Evolutionary conservation across 2,888 invertebrate species (phyloP).

Genomic region (Dastarcus helophoroides): DNA sequence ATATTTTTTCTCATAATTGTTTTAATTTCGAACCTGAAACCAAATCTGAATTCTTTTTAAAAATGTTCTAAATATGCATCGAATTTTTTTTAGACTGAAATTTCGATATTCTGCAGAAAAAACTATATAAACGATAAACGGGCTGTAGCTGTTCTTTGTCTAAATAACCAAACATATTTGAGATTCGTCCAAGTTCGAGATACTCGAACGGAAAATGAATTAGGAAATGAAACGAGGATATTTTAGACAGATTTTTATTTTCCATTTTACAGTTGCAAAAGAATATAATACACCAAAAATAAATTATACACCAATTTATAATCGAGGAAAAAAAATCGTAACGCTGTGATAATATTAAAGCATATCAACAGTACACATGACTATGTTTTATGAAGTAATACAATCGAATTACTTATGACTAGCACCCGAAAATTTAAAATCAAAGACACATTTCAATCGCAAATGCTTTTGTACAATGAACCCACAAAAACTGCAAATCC

Average conservation of each 20-base stretch:
- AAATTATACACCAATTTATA: constrained; percentile 20
- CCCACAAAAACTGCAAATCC: constrained; percentile 9
- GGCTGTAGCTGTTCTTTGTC: too few relatives aligned
- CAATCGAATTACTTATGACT: constrained; percentile 20
- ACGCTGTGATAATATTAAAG: constrained; percentile 14
- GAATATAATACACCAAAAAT: too few relatives aligned
- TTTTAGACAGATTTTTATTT: constrained; percentile 27
- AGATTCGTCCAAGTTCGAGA: too few relatives aligned
- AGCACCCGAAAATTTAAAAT: constrained; percentile 21
- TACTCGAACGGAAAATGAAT: too few relatives aligned
- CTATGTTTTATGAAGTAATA: constrained; percentile 1
- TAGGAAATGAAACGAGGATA: background rate
- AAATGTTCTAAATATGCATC: too few relatives aligned
- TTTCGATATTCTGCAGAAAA: too few relatives aligned
- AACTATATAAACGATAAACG: too few relatives aligned
- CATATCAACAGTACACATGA: constrained; percentile 1
- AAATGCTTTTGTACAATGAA: constrained; percentile 11
- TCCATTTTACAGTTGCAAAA: constrained; percentile 22
- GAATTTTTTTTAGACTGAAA: too few relatives aligned
- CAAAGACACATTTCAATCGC: constrained; percentile 14
- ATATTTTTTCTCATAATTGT: too few relatives aligned
- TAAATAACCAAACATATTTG: too few relatives aligned
- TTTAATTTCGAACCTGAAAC: too few relatives aligned
- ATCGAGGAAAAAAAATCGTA: constrained; percentile 19
- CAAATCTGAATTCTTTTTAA: too few relatives aligned